Base-by-base conservation (phyloP, 2,888 invertebrate genomes). In the Tromatobia lineatoria region DNA sequence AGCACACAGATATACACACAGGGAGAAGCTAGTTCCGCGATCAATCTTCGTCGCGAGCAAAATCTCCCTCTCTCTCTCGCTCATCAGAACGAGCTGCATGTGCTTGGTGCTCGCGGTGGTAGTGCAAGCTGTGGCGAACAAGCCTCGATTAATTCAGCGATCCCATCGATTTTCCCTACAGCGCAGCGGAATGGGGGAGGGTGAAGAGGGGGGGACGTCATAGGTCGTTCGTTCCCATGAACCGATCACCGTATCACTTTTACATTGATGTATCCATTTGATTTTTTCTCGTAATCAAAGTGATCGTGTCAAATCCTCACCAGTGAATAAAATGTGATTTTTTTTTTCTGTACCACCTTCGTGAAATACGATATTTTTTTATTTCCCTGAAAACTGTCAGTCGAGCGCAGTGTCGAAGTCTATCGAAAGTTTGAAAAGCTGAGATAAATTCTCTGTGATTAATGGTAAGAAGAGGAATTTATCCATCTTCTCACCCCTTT, bases 31-130 rank as follows among this genome's bases (percentile, higher is more conserved):
- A 42, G 80, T 71, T 70, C 57, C 61, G 76, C 85, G 86, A 90
- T 90, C 89, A 88, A 90, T 90, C 90, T 90, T 89, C 89, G 90
- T 90, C 88, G 87, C 85, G 57, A 71, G 82, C 73, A 85, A 87
- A 86, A 80, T 85, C 83, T 83, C 77, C 67, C 38, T 42, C 64
- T 45, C 66, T 75, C 79, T 42, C 67, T 73, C 80, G n/a, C 50
- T 11, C 47, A 42, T 70, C 70, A 11, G 80, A 47, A 76, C 71
- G 66, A 78, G 79, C 79, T 71, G 69, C 64, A 66, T 78, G 69
- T 64, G 78, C 75, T 81, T 70, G 71, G 42, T 13, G 54, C 50
- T 75, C 61, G 38, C 42, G 71, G 70, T 52, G 38, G 38, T 52
- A 50, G 66, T 52, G 47, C 85, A 81, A 77, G 79, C 85, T 86